A percentile compares a stretch with the other conserved stretches of the same genome.
Evolutionary conservation across 2,113 vertebrate species (phyloP).

Genomic region (Pterocles burchelli): DNA sequence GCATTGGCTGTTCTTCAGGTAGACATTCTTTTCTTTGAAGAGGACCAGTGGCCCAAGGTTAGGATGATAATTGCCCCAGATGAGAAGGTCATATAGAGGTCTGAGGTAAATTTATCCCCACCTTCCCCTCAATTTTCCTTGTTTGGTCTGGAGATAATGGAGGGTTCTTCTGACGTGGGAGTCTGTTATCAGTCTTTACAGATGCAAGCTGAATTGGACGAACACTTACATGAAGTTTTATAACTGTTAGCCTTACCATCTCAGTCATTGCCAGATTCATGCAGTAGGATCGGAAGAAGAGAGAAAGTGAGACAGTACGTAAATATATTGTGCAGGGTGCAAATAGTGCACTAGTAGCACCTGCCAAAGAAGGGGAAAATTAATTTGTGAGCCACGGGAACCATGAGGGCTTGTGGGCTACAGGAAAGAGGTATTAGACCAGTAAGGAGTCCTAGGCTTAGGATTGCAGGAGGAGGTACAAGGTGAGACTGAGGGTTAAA

Average conservation of each 20-base stretch:
- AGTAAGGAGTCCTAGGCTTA: neutral
- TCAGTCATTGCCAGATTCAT: neutral
- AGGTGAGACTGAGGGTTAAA: neutral
- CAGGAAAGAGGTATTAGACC: too few species aligned
- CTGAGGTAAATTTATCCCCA: neutral
- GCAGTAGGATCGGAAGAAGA: neutral
- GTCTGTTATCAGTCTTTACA: neutral
- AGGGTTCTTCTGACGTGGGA: neutral
- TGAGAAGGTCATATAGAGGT: neutral
- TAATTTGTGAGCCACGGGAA: neutral
- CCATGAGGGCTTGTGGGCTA: rapidly evolving
- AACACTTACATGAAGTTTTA: neutral
- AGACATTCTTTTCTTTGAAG: neutral
- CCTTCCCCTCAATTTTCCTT: neutral
- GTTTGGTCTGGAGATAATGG: neutral
- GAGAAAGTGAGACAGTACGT: neutral
- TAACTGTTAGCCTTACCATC: neutral
- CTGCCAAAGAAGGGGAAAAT: neutral
- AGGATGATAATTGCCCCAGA: neutral
- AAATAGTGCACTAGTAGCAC: neutral
- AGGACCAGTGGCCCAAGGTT: neutral
- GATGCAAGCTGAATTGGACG: neutral
- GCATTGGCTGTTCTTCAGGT: neutral
- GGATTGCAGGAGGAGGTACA: neutral
- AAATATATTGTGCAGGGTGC: neutral